phyloP scores from a whole-genome alignment of 2,797 vertebrate genomes.

The Tenualosa thibaudeaui region DNA sequence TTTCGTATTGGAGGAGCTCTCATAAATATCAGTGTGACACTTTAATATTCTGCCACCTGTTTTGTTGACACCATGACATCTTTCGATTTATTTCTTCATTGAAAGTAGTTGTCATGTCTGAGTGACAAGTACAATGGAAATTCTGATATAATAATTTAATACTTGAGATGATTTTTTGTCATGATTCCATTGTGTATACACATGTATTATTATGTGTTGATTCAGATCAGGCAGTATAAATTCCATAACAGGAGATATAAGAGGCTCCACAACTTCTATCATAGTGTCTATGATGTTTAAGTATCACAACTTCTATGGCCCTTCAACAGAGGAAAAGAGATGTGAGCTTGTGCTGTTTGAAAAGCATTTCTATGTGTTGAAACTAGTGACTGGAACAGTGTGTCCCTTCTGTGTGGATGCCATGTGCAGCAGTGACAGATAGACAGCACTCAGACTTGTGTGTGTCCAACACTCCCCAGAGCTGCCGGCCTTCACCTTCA shows the following conservation, averaged over 20 bases:
- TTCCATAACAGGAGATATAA: not conserved
- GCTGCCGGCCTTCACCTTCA: conserved; percentile 36
- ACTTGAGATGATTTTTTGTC: not conserved
- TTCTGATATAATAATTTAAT: not conserved
- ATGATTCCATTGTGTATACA: not conserved
- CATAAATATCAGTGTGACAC: conserved; percentile 74
- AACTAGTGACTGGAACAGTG: not conserved
- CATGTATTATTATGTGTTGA: not conserved
- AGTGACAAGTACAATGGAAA: not conserved
- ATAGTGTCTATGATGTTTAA: not conserved
- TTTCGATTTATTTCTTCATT: conserved; percentile 62
- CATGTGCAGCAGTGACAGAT: conserved; percentile 21
- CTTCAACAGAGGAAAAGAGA: not conserved
- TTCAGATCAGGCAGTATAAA: not conserved
- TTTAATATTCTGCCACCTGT: conserved; percentile 76
- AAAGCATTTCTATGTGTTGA: not conserved
- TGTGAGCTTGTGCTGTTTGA: not conserved
- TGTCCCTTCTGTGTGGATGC: not conserved
- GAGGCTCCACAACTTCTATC: not conserved
- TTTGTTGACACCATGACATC: conserved; percentile 70
- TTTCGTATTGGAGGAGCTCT: conserved; percentile 69
- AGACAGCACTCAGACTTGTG: conserved; percentile 32
- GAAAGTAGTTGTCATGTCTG: conserved; percentile 4
- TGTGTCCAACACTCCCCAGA: conserved; percentile 26
- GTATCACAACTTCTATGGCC: not conserved